Conservation (phyloP, 2,888 invertebrate genomes). For the Eilema sororculum region DNA sequence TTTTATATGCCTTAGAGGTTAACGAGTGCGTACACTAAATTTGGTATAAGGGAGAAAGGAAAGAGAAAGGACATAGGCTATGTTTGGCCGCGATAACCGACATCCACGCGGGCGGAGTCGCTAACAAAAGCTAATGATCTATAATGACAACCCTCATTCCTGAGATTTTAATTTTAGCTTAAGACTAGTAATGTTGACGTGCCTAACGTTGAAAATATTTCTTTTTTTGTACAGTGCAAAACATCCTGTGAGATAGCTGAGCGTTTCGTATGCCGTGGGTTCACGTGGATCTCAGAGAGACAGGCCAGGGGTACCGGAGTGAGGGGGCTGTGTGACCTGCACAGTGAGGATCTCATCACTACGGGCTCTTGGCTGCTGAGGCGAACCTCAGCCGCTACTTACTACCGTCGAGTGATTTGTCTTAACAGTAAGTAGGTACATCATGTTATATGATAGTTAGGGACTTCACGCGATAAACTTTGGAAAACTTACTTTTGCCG, state of each 20-base stretch:
- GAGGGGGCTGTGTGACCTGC: constrained; percentile 88
- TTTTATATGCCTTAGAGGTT: too few relatives aligned
- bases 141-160: not conserved
- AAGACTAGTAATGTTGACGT: not conserved
- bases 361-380: constrained; percentile 91
- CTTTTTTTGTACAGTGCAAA: constrained; percentile 80
- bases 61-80: too few relatives aligned
- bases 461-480: too few relatives aligned
- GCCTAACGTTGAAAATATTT: not conserved
- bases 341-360: constrained; percentile 94
- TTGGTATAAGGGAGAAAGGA: too few relatives aligned
- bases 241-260: constrained; percentile 88
- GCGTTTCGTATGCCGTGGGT: constrained; percentile 91
- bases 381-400: constrained; percentile 87
- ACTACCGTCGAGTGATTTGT: constrained; percentile 94
- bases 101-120: too few relatives aligned
- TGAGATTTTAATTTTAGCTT: not conserved
- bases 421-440: constrained; percentile 92
- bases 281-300: constrained; percentile 80
- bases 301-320: constrained; percentile 44
- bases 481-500: too few relatives aligned
- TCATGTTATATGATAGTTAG: too few relatives aligned
- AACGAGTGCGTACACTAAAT: too few relatives aligned
- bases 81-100: too few relatives aligned
- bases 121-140: too few relatives aligned